These are phyloP conservation scores for Drosophila rufa DNA, from an alignment of 1,140 invertebrate species.

Conservation along the genomic window DNA sequence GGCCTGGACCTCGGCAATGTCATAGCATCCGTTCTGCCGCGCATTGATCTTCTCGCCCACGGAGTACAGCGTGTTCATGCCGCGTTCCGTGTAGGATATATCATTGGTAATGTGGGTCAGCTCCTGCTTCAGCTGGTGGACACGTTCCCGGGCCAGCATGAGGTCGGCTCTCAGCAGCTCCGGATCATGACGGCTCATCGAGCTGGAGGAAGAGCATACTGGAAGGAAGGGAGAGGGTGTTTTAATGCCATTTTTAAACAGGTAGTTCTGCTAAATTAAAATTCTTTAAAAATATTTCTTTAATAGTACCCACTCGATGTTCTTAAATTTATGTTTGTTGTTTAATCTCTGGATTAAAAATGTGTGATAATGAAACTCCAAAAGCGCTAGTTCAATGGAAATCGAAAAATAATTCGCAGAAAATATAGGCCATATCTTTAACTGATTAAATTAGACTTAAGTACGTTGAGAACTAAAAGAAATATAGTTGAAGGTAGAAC, in stretches of 20 bases:
- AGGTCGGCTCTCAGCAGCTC: conserved; percentile 97
- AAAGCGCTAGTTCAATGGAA: neutral
- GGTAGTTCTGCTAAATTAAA: neutral
- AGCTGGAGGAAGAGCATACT: conserved; percentile 95
- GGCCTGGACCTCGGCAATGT: conserved; percentile 96
- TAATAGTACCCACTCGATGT: neutral
- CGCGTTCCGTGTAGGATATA: conserved; percentile 95
- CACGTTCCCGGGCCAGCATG: conserved; percentile 93
- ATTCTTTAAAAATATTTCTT: neutral
- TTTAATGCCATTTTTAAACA: neutral
- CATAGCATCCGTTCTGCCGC: conserved; percentile 94
- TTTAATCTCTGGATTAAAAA: neutral
- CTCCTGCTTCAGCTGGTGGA: conserved; percentile 95
- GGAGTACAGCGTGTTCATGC: conserved; percentile 95
- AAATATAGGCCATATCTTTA: neutral
- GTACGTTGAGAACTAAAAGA: neutral
- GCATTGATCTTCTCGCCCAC: conserved; percentile 96
- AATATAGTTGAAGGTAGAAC: neutral
- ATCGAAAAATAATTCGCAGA: neutral
- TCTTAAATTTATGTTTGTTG: neutral
- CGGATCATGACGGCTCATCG: conserved; percentile 97
- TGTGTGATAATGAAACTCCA: neutral
- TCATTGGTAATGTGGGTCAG: conserved; percentile 96
- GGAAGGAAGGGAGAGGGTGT: conserved; percentile 18
- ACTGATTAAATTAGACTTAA: neutral